Percentiles rank a stretch among this genome's conserved stretches.
These are phyloP conservation scores for Allophyes oxyacanthae DNA, from an alignment of 2,888 invertebrate species.

Conservation along the genomic window DNA sequence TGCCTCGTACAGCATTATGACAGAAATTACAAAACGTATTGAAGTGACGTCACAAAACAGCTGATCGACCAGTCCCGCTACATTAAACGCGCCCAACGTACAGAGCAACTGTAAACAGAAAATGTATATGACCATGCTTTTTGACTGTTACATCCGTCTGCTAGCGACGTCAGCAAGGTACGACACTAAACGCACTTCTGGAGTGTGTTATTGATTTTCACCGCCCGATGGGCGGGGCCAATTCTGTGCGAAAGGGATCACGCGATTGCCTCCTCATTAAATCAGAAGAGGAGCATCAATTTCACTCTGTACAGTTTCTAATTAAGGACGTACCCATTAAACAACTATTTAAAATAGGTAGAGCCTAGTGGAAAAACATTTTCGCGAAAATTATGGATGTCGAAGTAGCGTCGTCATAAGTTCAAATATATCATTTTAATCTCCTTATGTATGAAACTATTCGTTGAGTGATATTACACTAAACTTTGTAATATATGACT, in stretches of 20 bases:
- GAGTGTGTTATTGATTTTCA: slow-evolving; percentile 88
- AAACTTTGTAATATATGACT: slow-evolving; percentile 36
- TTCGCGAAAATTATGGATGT: slow-evolving; percentile 77
- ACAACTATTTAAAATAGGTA: slow-evolving; percentile 88
- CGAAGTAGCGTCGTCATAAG: slow-evolving; percentile 70
- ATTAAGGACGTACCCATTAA: slow-evolving; percentile 89
- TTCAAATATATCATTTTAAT: slow-evolving; percentile 61
- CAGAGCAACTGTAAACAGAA: slow-evolving; percentile 41
- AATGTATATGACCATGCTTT: slow-evolving; percentile 54
- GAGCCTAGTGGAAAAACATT: slow-evolving; percentile 80
- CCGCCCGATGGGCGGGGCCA: slow-evolving; percentile 86
- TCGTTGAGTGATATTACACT: slow-evolving; percentile 40
- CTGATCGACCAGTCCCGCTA: slow-evolving; percentile 41
- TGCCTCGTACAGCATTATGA: slow-evolving; percentile 19
- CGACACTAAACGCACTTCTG: slow-evolving; percentile 87
- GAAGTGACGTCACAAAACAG: slow-evolving; percentile 50
- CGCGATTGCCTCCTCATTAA: slow-evolving; percentile 86
- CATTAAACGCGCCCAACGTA: slow-evolving; percentile 33
- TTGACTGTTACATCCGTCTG: slow-evolving; percentile 64
- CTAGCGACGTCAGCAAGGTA: slow-evolving; percentile 81
- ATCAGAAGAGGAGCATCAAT: slow-evolving; percentile 84
- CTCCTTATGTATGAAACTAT: slow-evolving; percentile 50
- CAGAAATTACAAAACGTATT: slow-evolving; percentile 34
- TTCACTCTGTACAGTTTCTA: slow-evolving; percentile 83
- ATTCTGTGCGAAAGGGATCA: slow-evolving; percentile 88